A percentile compares a stretch with the other conserved stretches of the same genome.
Conservation (phyloP, 2,888 invertebrate genomes). For the Thecocarcelia acutangulata region DNA sequence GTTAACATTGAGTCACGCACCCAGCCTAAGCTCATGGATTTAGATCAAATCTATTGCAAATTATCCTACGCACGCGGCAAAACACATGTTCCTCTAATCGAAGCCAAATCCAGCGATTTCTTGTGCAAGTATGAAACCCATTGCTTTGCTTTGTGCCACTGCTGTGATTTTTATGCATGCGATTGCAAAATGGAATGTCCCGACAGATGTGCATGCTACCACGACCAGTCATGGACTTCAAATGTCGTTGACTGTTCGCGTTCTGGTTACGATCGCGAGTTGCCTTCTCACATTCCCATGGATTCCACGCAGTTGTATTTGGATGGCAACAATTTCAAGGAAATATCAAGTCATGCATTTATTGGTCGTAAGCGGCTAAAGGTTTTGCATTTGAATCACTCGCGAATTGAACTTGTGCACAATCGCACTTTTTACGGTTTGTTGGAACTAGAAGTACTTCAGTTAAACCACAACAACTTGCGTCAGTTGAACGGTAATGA, state of each 20-base stretch:
- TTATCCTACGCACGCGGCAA: slow-evolving; percentile 92
- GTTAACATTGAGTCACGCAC: slow-evolving; percentile 91
- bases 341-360: slow-evolving; percentile 94
- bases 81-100: slow-evolving; percentile 91
- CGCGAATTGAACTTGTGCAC: slow-evolving; percentile 90
- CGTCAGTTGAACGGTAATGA: slow-evolving; percentile 91
- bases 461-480: slow-evolving; percentile 93
- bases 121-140: slow-evolving; percentile 95
- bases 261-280: slow-evolving; percentile 88
- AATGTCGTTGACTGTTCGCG: slow-evolving; percentile 96
- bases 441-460: slow-evolving; percentile 89
- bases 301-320: slow-evolving; percentile 96
- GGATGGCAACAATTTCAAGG: slow-evolving; percentile 94
- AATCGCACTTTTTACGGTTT: slow-evolving; percentile 96
- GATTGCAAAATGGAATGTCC: slow-evolving; percentile 99
- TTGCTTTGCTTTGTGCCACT: slow-evolving; percentile 96
- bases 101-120: slow-evolving; percentile 93
- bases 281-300: slow-evolving; percentile 95
- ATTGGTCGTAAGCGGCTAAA: slow-evolving; percentile 95
- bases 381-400: slow-evolving; percentile 93
- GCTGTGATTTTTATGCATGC: slow-evolving; percentile 98
- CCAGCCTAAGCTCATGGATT: slow-evolving; percentile 93
- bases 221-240: slow-evolving; percentile 95
- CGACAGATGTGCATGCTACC: slow-evolving; percentile 95
- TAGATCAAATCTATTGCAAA: slow-evolving; percentile 94